Conservation (phyloP, 2,797 vertebrate species). For the Cyprinella venusta region DNA sequence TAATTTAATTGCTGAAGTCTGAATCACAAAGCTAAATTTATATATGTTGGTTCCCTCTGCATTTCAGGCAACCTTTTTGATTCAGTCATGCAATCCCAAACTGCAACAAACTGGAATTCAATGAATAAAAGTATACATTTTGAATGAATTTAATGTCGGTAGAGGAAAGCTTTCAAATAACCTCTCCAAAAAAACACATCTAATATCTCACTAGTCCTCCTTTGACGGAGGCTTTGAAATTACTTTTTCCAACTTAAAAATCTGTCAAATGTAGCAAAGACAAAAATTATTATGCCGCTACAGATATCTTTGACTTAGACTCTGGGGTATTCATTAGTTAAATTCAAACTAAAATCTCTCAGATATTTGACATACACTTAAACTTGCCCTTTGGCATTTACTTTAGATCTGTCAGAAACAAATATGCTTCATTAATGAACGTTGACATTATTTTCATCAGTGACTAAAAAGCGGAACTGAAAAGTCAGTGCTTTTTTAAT, state of each 20-base stretch:
- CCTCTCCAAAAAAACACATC: not conserved
- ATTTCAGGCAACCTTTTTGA: not conserved
- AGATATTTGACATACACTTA: slow-evolving; percentile 16
- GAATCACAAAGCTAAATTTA: not conserved
- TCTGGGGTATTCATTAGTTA: not conserved
- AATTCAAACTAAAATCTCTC: slow-evolving; percentile 10
- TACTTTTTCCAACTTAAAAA: slow-evolving; percentile 16
- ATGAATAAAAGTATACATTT: not conserved
- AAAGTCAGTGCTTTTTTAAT: slow-evolving; percentile 8
- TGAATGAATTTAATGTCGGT: not conserved
- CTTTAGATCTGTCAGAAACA: slow-evolving; percentile 10
- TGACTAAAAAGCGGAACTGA: not conserved
- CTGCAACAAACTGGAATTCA: not conserved
- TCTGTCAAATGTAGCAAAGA: slow-evolving; percentile 55
- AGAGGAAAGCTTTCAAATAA: not conserved
- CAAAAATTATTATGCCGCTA: not conserved
- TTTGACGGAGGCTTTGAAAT: slow-evolving; percentile 10
- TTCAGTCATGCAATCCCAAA: not conserved
- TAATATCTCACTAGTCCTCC: not conserved
- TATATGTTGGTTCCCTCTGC: not conserved
- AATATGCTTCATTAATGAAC: not conserved
- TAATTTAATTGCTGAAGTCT: not conserved
- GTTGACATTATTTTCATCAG: not conserved
- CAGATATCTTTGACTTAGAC: slow-evolving; percentile 33
- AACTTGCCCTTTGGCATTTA: slow-evolving; percentile 13